Conservation (phyloP, 2,113 vertebrate genomes). For the Suricata suricatta region DNA sequence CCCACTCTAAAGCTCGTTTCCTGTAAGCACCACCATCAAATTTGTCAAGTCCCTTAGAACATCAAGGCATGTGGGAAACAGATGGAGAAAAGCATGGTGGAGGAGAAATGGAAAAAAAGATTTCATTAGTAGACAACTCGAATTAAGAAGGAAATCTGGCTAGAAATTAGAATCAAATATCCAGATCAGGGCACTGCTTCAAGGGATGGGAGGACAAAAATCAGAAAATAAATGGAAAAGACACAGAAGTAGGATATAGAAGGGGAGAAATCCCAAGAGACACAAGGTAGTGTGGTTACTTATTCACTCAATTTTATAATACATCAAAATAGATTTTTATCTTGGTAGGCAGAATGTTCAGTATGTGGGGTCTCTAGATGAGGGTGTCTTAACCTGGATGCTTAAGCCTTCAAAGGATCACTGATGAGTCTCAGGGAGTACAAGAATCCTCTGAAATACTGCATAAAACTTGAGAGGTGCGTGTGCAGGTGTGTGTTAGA, state of each 20-base stretch:
- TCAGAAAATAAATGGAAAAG: background rate
- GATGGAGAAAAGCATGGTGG: background rate
- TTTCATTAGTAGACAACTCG: background rate
- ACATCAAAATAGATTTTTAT: background rate
- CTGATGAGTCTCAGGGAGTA: background rate
- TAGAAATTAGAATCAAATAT: background rate
- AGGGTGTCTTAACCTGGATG: background rate
- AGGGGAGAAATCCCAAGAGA: background rate
- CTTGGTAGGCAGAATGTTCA: background rate
- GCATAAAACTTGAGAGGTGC: background rate
- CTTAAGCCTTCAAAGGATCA: background rate
- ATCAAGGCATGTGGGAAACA: constrained; percentile 37
- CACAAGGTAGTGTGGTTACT: background rate
- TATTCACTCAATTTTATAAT: background rate
- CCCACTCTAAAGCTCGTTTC: background rate
- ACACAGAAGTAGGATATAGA: background rate
- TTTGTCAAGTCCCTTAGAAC: constrained; percentile 23
- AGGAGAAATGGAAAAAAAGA: constrained; percentile 5
- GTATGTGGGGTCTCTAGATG: background rate
- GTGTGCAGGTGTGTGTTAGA: background rate
- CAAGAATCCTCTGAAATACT: background rate
- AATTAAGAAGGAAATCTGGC: background rate
- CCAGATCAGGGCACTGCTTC: background rate
- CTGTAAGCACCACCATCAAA: background rate
- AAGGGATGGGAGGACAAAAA: background rate